Evolutionary conservation across 2,797 vertebrate genomes (phyloP), one percentile per base, ranked within the genome.

Genomic region (Allobates femoralis): DNA sequence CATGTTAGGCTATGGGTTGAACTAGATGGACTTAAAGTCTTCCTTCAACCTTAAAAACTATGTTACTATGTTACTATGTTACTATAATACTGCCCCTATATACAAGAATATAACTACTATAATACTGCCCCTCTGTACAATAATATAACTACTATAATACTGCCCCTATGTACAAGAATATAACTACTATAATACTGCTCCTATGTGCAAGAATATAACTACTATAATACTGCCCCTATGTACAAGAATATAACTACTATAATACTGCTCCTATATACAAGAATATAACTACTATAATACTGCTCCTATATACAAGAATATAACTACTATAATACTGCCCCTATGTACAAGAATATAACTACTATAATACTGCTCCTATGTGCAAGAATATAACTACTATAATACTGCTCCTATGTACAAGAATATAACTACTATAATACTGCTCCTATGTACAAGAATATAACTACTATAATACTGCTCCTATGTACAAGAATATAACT

Each of bases 351-450:
- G 28, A 66, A 30, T 66, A 66, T 66, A 66, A 66, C 62, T 66
- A 66, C 26, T 66, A 66, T 66, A 66, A 66, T 66, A 66, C 62
- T 30, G 26, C 62, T 30, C 64, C 62, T 66, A 66, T 66, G 28
- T 66, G 30, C 62, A 66, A 18, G 62, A 30, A 66, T 66, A 66
- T 30, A 67, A 67, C 62, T 66, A 66, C 62, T 66, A 66, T 66
- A 28, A 66, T 66, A 66, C 62, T 66, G 26, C 62, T 7, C 62
- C 62, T 66, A 66, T 66, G 28, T 66, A 66, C 62, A 66, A 66
- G 62, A 66, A 66, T 66, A 66, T 66, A 66, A 66, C 62, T 66
- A 32, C 62, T 66, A 66, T 66, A 66, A 66, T 66, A 66, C 62
- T 66, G 26, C 62, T 5, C 64, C 62, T 30, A 66, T 66, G 15